These are phyloP conservation scores for Pharmacophagus antenor DNA, from an alignment of 2,888 invertebrate species.

Conservation along the genomic window DNA sequence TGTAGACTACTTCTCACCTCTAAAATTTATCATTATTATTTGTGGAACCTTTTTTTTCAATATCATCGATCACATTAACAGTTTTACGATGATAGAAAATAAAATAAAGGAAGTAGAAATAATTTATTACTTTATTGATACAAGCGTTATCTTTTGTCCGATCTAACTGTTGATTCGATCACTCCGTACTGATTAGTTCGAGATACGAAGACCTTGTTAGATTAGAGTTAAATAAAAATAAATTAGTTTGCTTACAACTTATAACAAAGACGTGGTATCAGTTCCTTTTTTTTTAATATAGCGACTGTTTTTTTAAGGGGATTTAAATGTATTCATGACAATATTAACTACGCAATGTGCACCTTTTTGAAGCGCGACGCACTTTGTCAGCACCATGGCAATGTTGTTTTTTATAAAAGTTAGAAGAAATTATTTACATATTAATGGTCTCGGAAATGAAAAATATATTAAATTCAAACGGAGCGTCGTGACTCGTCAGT, in stretches of 20 bases:
- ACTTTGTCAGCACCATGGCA: constrained; percentile 37
- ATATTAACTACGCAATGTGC: constrained; percentile 8
- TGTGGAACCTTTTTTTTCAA: constrained; percentile 33
- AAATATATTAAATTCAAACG: constrained; percentile 80
- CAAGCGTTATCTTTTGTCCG: constrained; percentile 70
- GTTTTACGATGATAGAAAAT: constrained; percentile 65
- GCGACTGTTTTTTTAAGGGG: background rate
- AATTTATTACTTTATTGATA: constrained; percentile 79
- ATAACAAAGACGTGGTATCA: background rate
- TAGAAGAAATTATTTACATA: constrained; percentile 72
- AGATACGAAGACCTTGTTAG: constrained; percentile 51
- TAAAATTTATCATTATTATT: constrained; percentile 24
- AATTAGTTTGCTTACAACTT: constrained; percentile 33
- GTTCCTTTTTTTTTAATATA: constrained; percentile 10
- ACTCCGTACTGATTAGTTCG: constrained; percentile 58
- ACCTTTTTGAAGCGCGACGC: constrained; percentile 41
- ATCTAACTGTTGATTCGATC: constrained; percentile 64
- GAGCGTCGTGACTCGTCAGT: constrained; percentile 79
- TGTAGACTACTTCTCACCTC: constrained; percentile 28
- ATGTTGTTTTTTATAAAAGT: constrained; percentile 34
- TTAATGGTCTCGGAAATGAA: constrained; percentile 77
- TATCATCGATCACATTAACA: constrained; percentile 76
- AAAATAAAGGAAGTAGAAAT: constrained; percentile 67
- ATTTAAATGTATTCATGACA: constrained; percentile 21
- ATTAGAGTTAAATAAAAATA: constrained; percentile 38